phyloP scores from a whole-genome alignment of 2,113 vertebrate genomes.

The Agelaius phoeniceus region DNA sequence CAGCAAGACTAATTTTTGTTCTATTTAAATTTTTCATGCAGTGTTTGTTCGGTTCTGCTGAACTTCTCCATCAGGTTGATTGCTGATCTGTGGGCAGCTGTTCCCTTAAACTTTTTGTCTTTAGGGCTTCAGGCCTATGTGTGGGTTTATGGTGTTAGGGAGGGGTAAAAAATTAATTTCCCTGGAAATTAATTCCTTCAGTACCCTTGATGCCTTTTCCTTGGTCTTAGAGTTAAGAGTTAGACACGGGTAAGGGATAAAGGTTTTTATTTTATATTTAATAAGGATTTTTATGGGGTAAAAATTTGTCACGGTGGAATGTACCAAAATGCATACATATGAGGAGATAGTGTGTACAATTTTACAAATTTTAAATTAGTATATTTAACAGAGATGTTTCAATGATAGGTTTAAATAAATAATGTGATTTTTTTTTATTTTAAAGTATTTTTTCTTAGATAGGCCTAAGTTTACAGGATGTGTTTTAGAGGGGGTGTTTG shows the following conservation, averaged over 20 bases:
- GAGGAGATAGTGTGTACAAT: background rate
- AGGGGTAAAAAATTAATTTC: too few species aligned
- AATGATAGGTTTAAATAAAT: background rate
- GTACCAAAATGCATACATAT: accelerated
- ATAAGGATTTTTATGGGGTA: background rate
- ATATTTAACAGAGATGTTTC: background rate
- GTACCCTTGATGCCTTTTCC: background rate
- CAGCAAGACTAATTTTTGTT: background rate
- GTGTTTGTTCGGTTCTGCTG: background rate
- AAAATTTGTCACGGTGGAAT: background rate
- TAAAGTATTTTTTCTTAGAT: background rate
- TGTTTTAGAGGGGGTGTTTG: background rate
- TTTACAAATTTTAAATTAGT: background rate
- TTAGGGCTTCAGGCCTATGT: accelerated
- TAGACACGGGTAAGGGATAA: accelerated
- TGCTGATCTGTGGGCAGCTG: background rate
- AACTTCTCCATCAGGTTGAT: background rate
- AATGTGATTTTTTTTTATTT: background rate
- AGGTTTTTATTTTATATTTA: background rate
- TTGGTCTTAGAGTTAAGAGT: background rate
- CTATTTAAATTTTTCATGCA: background rate
- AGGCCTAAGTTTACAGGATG: background rate
- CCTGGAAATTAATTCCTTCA: background rate
- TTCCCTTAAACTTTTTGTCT: background rate
- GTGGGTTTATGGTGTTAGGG: accelerated